A percentile compares a stretch with the other conserved stretches of the same genome.
Conservation (phyloP, 2,113 vertebrate genomes). For the Butastur rufipennis region DNA sequence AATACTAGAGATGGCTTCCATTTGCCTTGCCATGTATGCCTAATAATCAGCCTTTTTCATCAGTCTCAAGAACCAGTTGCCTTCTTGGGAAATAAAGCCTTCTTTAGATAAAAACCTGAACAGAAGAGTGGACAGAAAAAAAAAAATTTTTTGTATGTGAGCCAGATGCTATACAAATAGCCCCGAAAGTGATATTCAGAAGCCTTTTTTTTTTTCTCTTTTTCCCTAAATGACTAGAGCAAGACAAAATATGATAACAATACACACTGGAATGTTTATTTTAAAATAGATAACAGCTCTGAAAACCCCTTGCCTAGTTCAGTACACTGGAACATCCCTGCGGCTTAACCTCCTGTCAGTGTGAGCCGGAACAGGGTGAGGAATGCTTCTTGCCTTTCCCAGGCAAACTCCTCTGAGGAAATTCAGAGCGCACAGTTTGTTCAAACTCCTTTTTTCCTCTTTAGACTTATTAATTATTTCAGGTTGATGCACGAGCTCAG, state of each 20-base stretch:
- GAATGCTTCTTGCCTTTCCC: constrained; percentile 49
- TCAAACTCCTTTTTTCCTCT: constrained; percentile 11
- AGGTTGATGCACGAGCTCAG: constrained; percentile 6
- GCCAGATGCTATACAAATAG: neutral
- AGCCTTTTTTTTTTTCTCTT: neutral
- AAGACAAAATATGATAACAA: constrained; percentile 12
- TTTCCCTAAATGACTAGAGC: neutral
- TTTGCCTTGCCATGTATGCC: neutral
- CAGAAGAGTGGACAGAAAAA: neutral
- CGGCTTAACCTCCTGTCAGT: constrained; percentile 45
- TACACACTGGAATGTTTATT: constrained; percentile 50
- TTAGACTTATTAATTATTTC: constrained; percentile 52
- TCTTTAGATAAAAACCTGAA: neutral
- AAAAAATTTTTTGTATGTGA: neutral
- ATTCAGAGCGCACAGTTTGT: constrained; percentile 6
- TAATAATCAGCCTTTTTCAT: neutral
- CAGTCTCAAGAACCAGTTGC: neutral
- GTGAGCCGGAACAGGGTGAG: constrained; percentile 36
- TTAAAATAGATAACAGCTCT: constrained; percentile 46
- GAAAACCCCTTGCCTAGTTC: constrained; percentile 23
- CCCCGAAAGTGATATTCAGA: neutral
- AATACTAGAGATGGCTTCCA: neutral
- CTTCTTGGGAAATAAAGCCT: neutral
- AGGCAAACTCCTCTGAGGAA: neutral
- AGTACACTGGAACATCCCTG: constrained; percentile 10